These are phyloP conservation scores for Antheraea assamensis DNA, from an alignment of 2,888 invertebrate species.

Conservation along the genomic window DNA sequence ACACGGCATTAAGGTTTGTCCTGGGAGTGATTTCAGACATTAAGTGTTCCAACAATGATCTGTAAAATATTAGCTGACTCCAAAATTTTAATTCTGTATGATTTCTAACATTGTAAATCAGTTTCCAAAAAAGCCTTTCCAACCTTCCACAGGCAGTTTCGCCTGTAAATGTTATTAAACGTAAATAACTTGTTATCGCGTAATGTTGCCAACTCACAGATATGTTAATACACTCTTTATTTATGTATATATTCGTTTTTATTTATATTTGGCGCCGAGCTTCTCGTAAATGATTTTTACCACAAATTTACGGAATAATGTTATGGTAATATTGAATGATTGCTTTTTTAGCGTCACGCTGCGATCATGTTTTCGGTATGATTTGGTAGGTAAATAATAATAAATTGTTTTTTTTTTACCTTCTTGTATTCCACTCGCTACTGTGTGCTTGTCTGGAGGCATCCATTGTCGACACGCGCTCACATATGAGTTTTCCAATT, in stretches of 20 bases:
- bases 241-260: constrained; percentile 12
- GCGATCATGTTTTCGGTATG: neutral
- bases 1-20: too few species aligned
- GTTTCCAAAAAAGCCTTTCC: neutral
- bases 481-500: too few species aligned
- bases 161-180: neutral
- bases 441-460: neutral
- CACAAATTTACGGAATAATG: neutral
- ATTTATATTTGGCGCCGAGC: constrained; percentile 7
- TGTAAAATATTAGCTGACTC: too few species aligned
- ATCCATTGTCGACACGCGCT: too few species aligned
- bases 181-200: neutral
- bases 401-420: neutral
- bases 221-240: constrained; percentile 24
- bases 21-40: too few species aligned
- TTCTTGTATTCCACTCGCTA: neutral
- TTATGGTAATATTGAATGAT: constrained; percentile 3
- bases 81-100: too few species aligned
- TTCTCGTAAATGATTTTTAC: constrained; percentile 4
- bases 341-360: constrained; percentile 1
- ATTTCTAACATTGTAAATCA: neutral
- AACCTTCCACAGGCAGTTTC: neutral
- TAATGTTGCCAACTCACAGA: constrained; percentile 23
- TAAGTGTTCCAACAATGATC: too few species aligned
- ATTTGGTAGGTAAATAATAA: neutral